Conservation (phyloP, 2,113 vertebrate species). For the Semnornis frantzii region DNA sequence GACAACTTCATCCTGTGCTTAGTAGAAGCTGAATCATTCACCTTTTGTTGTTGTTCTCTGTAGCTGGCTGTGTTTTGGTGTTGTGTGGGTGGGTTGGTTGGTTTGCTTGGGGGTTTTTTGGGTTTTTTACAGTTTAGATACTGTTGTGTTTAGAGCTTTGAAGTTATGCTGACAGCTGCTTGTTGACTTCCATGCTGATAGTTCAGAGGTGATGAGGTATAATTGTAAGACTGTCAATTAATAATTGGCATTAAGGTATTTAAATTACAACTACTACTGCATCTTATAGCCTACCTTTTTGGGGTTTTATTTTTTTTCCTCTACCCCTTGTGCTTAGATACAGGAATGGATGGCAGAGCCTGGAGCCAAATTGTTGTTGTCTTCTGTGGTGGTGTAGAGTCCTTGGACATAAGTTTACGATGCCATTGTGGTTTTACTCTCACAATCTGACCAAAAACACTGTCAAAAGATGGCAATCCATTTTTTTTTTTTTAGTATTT, state of each 20-base stretch:
- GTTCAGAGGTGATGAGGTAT: neutral
- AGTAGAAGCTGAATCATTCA: neutral
- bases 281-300: neutral
- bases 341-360: fast-evolving
- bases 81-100: too few species aligned
- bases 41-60: neutral
- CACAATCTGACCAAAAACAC: too few species aligned
- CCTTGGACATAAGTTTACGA: neutral
- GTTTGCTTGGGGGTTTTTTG: too few species aligned
- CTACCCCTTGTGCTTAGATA: neutral
- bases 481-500: neutral
- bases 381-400: neutral
- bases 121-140: neutral
- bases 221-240: neutral
- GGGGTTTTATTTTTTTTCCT: too few species aligned
- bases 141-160: neutral
- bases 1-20: neutral
- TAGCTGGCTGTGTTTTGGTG: too few species aligned
- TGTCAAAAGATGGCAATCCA: neutral
- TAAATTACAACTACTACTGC: neutral
- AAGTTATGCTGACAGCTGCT: neutral
- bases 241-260: neutral
- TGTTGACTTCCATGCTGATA: neutral
- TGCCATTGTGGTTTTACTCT: neutral
- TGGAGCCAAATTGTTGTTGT: neutral